Conservation (phyloP, 2,113 vertebrate genomes). For the Peromyscus polionotus region DNA sequence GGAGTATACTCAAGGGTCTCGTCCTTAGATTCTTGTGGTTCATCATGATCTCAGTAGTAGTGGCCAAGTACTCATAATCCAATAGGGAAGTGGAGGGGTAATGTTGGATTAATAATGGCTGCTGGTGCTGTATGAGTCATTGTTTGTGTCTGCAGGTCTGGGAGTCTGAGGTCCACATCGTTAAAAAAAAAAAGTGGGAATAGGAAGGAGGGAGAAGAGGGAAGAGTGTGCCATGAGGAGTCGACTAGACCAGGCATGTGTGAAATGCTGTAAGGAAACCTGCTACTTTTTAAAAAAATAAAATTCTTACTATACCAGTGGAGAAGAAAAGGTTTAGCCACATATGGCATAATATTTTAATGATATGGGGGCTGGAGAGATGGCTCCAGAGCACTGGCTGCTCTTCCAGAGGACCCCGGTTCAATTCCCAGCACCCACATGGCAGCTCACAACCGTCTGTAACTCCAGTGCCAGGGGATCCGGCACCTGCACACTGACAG, state of each 20-base stretch:
- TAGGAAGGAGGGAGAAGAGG: background rate
- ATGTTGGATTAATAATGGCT: accelerated
- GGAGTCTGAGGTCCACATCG: background rate
- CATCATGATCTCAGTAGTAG: background rate
- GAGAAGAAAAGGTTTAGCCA: background rate
- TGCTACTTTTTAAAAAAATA: background rate
- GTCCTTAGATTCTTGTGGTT: background rate
- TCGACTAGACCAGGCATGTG: background rate
- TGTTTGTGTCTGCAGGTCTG: background rate
- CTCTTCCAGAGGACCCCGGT: too few relatives aligned
- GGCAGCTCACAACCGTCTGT: too few relatives aligned
- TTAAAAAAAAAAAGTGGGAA: background rate
- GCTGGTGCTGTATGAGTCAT: background rate
- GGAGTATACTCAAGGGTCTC: background rate
- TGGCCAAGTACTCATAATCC: background rate
- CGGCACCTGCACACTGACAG: too few relatives aligned
- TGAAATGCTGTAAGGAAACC: background rate
- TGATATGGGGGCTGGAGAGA: too few relatives aligned
- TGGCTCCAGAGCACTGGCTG: too few relatives aligned
- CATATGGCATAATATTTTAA: too few relatives aligned
- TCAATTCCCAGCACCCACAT: too few relatives aligned
- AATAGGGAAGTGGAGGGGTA: background rate
- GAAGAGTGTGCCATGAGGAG: background rate
- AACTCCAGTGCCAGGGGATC: too few relatives aligned
- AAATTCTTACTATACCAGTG: background rate